These are phyloP conservation scores for Sorex araneus DNA, from an alignment of 2,113 vertebrate genomes.

Conservation along the genomic window DNA sequence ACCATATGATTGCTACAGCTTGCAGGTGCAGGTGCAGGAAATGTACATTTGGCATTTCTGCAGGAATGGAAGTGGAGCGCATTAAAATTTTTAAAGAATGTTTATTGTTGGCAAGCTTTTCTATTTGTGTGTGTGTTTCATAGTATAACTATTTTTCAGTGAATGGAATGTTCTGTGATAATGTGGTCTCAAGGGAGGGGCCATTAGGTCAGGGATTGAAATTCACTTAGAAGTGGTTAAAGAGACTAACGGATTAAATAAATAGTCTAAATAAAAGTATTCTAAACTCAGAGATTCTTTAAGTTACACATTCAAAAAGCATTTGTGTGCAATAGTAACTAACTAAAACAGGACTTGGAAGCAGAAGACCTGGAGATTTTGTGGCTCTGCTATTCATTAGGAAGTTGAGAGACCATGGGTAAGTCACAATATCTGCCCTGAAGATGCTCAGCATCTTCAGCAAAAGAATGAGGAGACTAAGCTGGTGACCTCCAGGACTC, in stretches of 20 bases:
- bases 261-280: constrained; percentile 8
- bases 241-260: constrained; percentile 60
- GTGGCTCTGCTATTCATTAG: background rate
- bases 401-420: background rate
- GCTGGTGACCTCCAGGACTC: background rate
- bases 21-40: background rate
- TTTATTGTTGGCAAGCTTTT: constrained; percentile 62
- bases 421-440: background rate
- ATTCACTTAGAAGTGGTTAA: constrained; percentile 51
- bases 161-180: constrained; percentile 75
- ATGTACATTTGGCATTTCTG: constrained; percentile 30
- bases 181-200: constrained; percentile 61
- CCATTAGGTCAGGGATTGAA: constrained; percentile 57
- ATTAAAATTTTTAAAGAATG: constrained; percentile 32
- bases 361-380: background rate
- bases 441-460: background rate
- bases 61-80: constrained; percentile 10
- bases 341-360: background rate
- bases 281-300: no score
- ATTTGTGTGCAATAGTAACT: background rate
- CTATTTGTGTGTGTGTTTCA: constrained; percentile 50
- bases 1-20: background rate
- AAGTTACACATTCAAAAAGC: background rate
- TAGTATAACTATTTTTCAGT: constrained; percentile 67
- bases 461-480: background rate